Base-by-base conservation (phyloP, 2,888 invertebrate species). In the Netelia fuscicornis region DNA sequence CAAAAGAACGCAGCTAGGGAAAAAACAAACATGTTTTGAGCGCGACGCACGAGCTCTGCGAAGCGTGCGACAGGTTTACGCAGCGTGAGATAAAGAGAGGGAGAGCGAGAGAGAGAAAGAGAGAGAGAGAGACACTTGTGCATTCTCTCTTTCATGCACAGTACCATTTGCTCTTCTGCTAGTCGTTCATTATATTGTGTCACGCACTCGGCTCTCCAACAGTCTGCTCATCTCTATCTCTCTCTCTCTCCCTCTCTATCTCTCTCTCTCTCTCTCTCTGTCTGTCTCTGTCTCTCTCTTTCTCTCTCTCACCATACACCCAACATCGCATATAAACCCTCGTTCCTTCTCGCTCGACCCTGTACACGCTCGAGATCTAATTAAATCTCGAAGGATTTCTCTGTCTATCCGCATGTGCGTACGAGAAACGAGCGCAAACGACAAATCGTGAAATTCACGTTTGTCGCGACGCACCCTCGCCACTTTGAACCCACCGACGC, bases 111-210 rank as follows among this genome's bases (percentile, higher is more conserved):
- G 48, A 48, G 48, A 48, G 10, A 13, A 5, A 30, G 30, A 30
- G 68, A 71, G 56, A 20, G 56, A 58, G n/a, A 58, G 58, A 58
- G 48, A 48, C 2, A 13, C 13, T 48, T 48, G 48, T 10, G 48
- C 13, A 13, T 44, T 60, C 68, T 68, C 68, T 78, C 68, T 78
- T 70, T 42, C 30, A 48, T 48, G 13, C 3, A 48, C 48, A 13
- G 48, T 23, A 56, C 20, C 80, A 52, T 68, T 37, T 85, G 80
- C 86, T 85, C 85, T 58, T 67, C 67, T 83, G 54, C 74, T 81
- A 76, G 85, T 72, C 85, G 85, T 85, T 86, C 79, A 80, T 86
- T 86, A 86, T 86, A 83, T 82, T 82, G 82, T 86, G 85, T 80
- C 82, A 86, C 86, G 78, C 84, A 78, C 74, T 62, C 70, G 20